Evolutionary conservation across 92 coral and sea anemone genomes (phyloP).

Genomic region (Chrysogorgia sp.): DNA sequence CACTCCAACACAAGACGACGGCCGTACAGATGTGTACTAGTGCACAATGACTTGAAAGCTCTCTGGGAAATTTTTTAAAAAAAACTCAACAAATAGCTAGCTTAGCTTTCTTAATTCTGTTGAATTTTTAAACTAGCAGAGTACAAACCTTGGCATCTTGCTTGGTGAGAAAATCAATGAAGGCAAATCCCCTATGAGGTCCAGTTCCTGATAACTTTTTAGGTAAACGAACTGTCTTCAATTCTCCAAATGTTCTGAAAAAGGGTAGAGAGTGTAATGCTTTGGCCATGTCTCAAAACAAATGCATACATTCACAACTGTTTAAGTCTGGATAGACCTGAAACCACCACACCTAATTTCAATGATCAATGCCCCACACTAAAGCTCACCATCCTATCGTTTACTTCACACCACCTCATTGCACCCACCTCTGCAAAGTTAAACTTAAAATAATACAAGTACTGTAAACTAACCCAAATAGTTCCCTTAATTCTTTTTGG

Average conservation of each 20-base stretch:
- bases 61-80: constrained; percentile 57
- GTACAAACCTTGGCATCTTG: constrained; percentile 93
- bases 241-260: constrained; percentile 90
- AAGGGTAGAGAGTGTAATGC: neutral
- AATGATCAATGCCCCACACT: no score
- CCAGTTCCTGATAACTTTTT: constrained; percentile 89
- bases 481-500: constrained; percentile 75
- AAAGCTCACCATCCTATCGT: no score
- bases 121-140: neutral
- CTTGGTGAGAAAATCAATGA: constrained; percentile 93
- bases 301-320: no score
- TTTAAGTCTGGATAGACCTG: no score
- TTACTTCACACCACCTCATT: no score
- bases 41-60: constrained; percentile 87
- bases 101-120: neutral
- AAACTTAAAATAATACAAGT: neutral
- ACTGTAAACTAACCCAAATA: constrained; percentile 70
- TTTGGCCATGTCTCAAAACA: neutral
- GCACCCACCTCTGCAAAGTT: no score
- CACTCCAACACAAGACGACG: constrained; percentile 94
- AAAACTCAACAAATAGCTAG: neutral
- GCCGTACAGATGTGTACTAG: constrained; percentile 96
- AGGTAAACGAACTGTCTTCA: constrained; percentile 87
- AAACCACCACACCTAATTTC: no score
- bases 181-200: constrained; percentile 93